Evolutionary conservation across 2,113 vertebrate genomes (phyloP), one percentile per base, ranked within the genome.

Genomic region (Callithrix jacchus): DNA sequence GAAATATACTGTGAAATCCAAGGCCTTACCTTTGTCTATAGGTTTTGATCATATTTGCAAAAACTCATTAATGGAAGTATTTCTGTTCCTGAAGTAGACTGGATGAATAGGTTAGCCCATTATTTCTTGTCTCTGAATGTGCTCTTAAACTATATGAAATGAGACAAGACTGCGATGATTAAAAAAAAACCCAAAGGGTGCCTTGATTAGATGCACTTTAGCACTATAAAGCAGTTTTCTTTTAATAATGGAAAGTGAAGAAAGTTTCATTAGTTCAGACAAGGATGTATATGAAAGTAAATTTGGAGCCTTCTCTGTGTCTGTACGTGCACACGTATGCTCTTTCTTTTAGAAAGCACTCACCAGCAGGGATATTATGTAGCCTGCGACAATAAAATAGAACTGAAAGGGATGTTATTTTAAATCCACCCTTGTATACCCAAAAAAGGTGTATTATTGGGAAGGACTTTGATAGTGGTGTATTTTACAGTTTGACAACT

Each of bases 401-500:
- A 97, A 83, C 82, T 68, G 40, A 82, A 96, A 32, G 37, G 37
- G 79, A 25, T 87, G 64, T 92, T 96, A 96, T 97, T 98, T 98
- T 96, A 97, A 98, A 97, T 96, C 93, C 89, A 68, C 79, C 90
- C 56, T 96, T 98, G 88, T 96, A 95, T 98, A 98, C 93, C 96
- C 96, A 97, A 97, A 98, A 95, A 98, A 97, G 96, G 96, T 98
- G 85, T 98, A 96, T 98, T 98, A 97, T 97, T 98, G 93, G 96
- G 95, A 98, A 96, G 94, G 86, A 90, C 94, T 99, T 99, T 97
- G 97, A 98, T 98, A 97, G 95, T 92, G 54, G 98, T 98, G 32
- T 98, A 97, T 98, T 98, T 99, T 98, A 98, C 96, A 98, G 93
- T 98, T 98, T 98, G 98, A 98, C 98, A 99, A 99, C 97, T 98